These are phyloP conservation scores for Drosophila acutilabella DNA, from an alignment of 2,888 invertebrate species.

Conservation along the genomic window DNA sequence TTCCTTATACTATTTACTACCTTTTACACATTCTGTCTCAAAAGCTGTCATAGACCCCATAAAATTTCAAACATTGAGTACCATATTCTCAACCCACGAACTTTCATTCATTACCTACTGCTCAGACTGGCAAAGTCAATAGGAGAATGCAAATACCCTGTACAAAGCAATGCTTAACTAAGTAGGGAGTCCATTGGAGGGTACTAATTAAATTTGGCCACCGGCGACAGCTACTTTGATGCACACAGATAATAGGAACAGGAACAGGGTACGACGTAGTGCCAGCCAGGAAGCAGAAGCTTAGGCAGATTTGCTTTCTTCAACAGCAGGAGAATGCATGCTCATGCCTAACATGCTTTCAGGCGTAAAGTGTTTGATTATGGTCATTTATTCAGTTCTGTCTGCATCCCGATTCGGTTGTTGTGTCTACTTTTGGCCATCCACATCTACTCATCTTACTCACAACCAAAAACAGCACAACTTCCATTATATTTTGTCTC, in stretches of 20 bases:
- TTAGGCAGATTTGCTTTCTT: slow-evolving; percentile 54
- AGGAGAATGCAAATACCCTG: slow-evolving; percentile 5
- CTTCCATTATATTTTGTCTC: slow-evolving; percentile 38
- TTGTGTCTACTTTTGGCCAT: slow-evolving; percentile 51
- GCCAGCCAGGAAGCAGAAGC: slow-evolving; percentile 11
- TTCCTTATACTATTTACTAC: no score
- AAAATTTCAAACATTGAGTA: neutral
- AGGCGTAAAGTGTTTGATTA: slow-evolving; percentile 83
- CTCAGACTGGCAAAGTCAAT: slow-evolving; percentile 11
- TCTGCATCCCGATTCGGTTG: slow-evolving; percentile 44
- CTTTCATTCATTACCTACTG: neutral
- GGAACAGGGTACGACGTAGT: neutral
- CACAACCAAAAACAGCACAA: slow-evolving; percentile 12
- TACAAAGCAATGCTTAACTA: slow-evolving; percentile 5
- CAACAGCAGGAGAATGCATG: slow-evolving; percentile 15
- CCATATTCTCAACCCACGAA: neutral
- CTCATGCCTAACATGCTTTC: slow-evolving; percentile 64
- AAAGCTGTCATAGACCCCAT: neutral
- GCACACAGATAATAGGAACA: slow-evolving; percentile 45
- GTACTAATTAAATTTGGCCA: slow-evolving; percentile 74
- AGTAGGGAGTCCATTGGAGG: slow-evolving; percentile 43
- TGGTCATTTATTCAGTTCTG: slow-evolving; percentile 75
- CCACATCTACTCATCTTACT: slow-evolving; percentile 4
- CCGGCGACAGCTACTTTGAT: slow-evolving; percentile 64
- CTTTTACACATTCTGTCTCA: neutral